Percentiles rank a stretch among this genome's conserved stretches.
Evolutionary conservation across 2,888 invertebrate species (phyloP).

Genomic region (Acrocera orbiculus): DNA sequence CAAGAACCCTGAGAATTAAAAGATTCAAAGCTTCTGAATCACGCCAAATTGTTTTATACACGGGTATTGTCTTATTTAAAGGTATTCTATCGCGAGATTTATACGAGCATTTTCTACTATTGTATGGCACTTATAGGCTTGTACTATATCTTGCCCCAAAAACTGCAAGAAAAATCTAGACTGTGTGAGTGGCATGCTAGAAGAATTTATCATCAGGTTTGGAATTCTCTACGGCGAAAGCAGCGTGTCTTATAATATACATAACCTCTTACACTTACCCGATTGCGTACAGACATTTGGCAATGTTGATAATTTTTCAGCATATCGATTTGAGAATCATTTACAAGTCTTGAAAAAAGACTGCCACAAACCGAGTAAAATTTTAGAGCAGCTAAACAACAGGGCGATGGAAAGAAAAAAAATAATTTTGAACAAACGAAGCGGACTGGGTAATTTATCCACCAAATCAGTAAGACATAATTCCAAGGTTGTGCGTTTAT

Average conservation of each 20-base stretch:
- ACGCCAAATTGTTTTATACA: conserved; percentile 1
- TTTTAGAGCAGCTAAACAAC: conserved; percentile 3
- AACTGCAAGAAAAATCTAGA: background rate
- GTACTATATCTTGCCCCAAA: conserved; percentile 1
- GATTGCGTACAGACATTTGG: background rate
- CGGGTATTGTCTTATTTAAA: background rate
- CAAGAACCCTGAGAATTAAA: too few species aligned
- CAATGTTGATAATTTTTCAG: conserved; percentile 3
- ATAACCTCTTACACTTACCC: background rate
- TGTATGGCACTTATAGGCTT: background rate
- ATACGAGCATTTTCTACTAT: background rate
- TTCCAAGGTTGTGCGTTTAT: background rate
- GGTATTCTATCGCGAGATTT: background rate
- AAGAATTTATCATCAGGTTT: background rate
- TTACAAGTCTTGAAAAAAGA: conserved; percentile 1
- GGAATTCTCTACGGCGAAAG: background rate
- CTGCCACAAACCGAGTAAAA: background rate
- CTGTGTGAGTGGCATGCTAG: background rate
- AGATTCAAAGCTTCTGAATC: background rate
- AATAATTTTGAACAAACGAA: background rate
- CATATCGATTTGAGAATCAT: conserved; percentile 1
- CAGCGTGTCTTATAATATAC: background rate
- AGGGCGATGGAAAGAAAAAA: background rate
- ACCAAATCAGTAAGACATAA: too few species aligned
- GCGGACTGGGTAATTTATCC: background rate